phyloP scores from a whole-genome alignment of 2,797 vertebrate species.

The Rhabdophis nuchalis region DNA sequence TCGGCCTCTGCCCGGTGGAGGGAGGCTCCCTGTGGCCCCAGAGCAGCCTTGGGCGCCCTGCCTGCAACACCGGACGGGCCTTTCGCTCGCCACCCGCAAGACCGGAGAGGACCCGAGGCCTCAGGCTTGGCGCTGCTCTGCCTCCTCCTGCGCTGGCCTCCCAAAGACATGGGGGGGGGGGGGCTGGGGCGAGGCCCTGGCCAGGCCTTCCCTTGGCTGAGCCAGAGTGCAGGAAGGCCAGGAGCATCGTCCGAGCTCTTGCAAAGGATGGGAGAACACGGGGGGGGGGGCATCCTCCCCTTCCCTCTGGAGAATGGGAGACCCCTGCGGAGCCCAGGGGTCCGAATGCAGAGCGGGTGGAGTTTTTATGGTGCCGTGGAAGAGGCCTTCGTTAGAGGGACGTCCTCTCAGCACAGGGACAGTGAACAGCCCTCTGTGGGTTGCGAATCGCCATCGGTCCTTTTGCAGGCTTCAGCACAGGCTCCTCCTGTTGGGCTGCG shows the following conservation, averaged over 20 bases:
- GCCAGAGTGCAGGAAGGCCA: no score
- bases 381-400: background rate
- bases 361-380: background rate
- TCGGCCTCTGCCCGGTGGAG: rapidly evolving
- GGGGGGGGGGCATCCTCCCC: rapidly evolving
- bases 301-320: background rate
- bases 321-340: background rate
- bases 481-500: background rate
- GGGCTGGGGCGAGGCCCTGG: background rate
- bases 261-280: background rate
- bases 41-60: background rate
- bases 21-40: rapidly evolving
- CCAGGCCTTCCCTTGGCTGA: background rate
- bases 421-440: background rate
- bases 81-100: background rate
- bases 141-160: background rate
- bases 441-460: background rate
- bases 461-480: background rate
- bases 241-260: background rate
- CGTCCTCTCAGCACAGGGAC: background rate
- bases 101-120: no score
- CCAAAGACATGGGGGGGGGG: background rate
- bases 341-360: no score
- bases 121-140: background rate
- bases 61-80: background rate